Evolutionary conservation across 2,113 vertebrate species (phyloP), one percentile per base, ranked within the genome.

Genomic region (Nothobranchius kuhntae): DNA sequence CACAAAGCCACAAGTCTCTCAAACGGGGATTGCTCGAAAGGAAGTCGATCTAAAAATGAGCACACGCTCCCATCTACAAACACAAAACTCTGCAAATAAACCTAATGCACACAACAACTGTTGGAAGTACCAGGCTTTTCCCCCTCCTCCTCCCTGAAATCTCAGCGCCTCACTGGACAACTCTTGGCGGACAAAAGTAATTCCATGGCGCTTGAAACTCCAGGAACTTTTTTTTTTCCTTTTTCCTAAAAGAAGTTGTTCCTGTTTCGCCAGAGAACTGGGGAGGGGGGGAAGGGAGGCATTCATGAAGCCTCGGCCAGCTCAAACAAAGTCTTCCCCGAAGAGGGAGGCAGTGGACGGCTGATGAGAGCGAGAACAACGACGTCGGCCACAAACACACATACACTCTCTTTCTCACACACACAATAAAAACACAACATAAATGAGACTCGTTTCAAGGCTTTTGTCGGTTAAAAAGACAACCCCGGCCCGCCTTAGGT

Each of bases 191-290:
- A 88, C 85, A 90, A 86, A 30, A 87, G 86, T 91, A 81, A 87
- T 90, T 92, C 89, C 89, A 91, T 90, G 92, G 90, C 91, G 92
- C 89, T 92, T 90, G 88, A 91, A 92, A 92, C 90, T 92, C 91
- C 83, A 91, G 90, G 87, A 92, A 92, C 89, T 91, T 82, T 90
- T 92, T 90, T 86, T 86, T 65, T 66, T 30, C 30, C 81, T 77
- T 90, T 85, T 89, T 89, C 88, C 90, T 92, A 90, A 92, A 92
- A 92, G 91, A 93, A 93, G 92, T 93, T 94, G 93, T 93, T 94
- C 92, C 93, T 93, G 91, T 94, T 93, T 93, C 90, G 87, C 91
- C 87, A 86, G 86, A 90, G 90, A 91, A 77, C 77, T 87, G 90
- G 89, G 90, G 91, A 92, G 91, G 90, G 89, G 90, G 91, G 92